Conservation (phyloP, 2,797 vertebrate genomes). For the Momotus momota region DNA sequence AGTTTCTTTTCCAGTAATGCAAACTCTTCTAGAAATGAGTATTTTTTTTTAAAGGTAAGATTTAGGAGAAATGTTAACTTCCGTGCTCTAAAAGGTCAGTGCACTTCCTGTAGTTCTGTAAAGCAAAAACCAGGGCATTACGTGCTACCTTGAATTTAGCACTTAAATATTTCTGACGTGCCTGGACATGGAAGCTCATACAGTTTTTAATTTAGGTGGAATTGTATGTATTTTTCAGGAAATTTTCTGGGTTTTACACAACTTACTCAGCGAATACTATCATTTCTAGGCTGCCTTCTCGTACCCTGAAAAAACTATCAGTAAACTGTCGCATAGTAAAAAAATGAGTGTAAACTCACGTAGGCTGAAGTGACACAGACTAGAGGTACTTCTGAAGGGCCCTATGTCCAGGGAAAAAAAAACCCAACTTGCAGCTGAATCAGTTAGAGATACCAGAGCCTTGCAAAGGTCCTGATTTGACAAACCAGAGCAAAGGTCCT, state of each 20-base stretch:
- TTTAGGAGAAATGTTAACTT: slow-evolving; percentile 39
- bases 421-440: not conserved
- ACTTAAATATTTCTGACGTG: not conserved
- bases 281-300: not conserved
- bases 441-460: not conserved
- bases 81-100: not conserved
- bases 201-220: not conserved
- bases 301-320: not conserved
- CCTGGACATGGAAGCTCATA: not conserved
- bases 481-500: not conserved
- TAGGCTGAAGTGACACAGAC: slow-evolving; percentile 11
- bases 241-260: not conserved
- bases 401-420: not conserved
- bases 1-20: slow-evolving; percentile 16
- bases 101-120: not conserved
- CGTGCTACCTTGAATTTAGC: not conserved
- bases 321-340: not conserved
- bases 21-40: slow-evolving; percentile 7
- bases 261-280: not conserved
- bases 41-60: slow-evolving; percentile 43
- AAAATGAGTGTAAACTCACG: not conserved
- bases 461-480: not conserved
- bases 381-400: not conserved
- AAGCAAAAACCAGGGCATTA: not conserved
- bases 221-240: not conserved